Evolutionary conservation across 2,888 invertebrate species (phyloP).

Genomic region (Drosophila lacicola): DNA sequence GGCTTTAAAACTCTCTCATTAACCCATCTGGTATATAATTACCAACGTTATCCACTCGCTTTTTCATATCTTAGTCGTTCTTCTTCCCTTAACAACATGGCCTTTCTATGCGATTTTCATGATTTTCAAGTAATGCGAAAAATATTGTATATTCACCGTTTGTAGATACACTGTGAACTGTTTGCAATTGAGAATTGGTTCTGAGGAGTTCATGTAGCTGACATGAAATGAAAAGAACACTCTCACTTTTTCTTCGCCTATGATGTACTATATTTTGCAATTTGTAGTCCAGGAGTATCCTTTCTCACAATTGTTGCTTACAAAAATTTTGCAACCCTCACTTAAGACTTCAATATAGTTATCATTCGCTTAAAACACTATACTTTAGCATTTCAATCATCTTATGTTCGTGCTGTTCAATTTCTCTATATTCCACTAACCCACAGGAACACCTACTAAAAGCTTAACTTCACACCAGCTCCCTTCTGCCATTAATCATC

Average conservation of each 20-base stretch:
- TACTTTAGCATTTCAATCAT: constrained; percentile 31
- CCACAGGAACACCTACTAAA: constrained; percentile 10
- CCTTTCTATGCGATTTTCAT: background rate
- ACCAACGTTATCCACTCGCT: too few relatives aligned
- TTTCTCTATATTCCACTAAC: constrained; percentile 26
- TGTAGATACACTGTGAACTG: too few relatives aligned
- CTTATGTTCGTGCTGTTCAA: constrained; percentile 25
- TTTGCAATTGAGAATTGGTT: too few relatives aligned
- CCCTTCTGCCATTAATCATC: constrained; percentile 62
- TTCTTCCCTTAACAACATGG: background rate
- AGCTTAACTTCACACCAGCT: constrained; percentile 20
- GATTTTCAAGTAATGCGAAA: background rate
- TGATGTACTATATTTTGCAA: too few relatives aligned
- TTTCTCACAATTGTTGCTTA: background rate
- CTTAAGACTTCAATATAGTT: background rate
- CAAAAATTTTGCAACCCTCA: background rate
- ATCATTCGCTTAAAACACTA: background rate
- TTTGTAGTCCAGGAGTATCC: too few relatives aligned
- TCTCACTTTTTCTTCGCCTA: too few relatives aligned
- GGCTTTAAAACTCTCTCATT: too few relatives aligned
- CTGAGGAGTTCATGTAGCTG: too few relatives aligned
- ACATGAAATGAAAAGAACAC: too few relatives aligned
- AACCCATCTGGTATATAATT: too few relatives aligned
- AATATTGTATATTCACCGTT: too few relatives aligned
- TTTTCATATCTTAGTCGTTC: too few relatives aligned